These are phyloP conservation scores for Orgyia antiqua DNA, from an alignment of 2,888 invertebrate genomes.

Conservation along the genomic window DNA sequence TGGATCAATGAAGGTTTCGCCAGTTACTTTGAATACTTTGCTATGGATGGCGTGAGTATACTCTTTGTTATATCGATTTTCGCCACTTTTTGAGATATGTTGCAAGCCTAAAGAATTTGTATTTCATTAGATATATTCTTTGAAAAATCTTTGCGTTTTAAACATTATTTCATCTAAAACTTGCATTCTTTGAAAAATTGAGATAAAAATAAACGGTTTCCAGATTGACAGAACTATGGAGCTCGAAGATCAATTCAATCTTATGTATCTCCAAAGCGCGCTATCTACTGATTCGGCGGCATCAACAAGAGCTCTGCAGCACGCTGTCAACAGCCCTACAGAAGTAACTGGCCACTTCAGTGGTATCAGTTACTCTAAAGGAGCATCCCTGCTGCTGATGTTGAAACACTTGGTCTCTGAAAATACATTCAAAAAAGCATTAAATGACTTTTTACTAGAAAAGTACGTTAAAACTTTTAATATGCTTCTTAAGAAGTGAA, in stretches of 20 bases:
- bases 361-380: conserved; percentile 84
- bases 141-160: too few species aligned
- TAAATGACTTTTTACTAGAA: conserved; percentile 70
- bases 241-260: conserved; percentile 83
- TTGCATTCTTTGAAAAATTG: too few species aligned
- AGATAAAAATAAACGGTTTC: too few species aligned
- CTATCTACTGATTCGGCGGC: conserved; percentile 56
- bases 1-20: conserved; percentile 89
- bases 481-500: too few species aligned
- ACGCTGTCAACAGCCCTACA: conserved; percentile 75
- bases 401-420: conserved; percentile 79
- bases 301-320: conserved; percentile 77
- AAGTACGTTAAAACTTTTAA: conserved; percentile 56
- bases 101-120: too few species aligned
- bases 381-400: conserved; percentile 81
- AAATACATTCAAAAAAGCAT: conserved; percentile 71
- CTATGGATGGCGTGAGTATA: conserved; percentile 60
- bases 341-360: conserved; percentile 82
- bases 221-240: conserved; percentile 67
- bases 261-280: conserved; percentile 82
- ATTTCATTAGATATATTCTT: too few species aligned
- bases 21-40: conserved; percentile 82
- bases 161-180: too few species aligned
- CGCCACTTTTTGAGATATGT: too few species aligned
- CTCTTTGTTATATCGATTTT: too few species aligned